phyloP scores from a whole-genome alignment of 2,113 vertebrate genomes.

The Alligator mississippiensis region DNA sequence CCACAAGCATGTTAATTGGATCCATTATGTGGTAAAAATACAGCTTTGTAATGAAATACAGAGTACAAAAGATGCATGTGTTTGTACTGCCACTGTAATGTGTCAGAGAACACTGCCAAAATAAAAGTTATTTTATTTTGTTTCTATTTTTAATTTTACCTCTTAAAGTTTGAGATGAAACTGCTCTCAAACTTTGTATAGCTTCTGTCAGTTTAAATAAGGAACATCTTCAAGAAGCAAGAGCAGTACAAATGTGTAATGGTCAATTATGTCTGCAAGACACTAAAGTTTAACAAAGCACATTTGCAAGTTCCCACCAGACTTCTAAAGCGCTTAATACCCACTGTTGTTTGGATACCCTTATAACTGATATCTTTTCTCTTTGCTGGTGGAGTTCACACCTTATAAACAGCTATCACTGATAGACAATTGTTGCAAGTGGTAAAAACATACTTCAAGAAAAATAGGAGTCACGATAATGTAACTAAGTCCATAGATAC shows the following conservation, averaged over 20 bases:
- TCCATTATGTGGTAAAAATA: background rate
- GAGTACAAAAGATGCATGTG: background rate
- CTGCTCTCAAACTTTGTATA: background rate
- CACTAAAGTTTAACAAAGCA: background rate
- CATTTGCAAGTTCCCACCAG: background rate
- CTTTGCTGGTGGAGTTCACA: background rate
- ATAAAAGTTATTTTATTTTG: background rate
- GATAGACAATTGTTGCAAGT: background rate
- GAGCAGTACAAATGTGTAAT: background rate
- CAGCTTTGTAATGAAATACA: background rate
- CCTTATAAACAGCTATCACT: background rate
- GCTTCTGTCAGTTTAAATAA: background rate
- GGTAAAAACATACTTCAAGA: background rate
- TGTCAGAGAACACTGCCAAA: background rate
- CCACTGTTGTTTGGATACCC: background rate
- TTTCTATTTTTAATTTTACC: background rate
- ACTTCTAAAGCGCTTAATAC: background rate
- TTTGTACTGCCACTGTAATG: background rate
- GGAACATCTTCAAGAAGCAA: background rate
- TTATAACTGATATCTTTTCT: background rate
- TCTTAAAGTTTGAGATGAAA: background rate
- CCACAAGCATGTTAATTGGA: background rate
- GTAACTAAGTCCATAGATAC: accelerated
- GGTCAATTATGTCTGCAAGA: background rate
- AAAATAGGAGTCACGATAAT: background rate